phyloP scores from a whole-genome alignment of 2,113 vertebrate species.

The Dipodomys stephensi region DNA sequence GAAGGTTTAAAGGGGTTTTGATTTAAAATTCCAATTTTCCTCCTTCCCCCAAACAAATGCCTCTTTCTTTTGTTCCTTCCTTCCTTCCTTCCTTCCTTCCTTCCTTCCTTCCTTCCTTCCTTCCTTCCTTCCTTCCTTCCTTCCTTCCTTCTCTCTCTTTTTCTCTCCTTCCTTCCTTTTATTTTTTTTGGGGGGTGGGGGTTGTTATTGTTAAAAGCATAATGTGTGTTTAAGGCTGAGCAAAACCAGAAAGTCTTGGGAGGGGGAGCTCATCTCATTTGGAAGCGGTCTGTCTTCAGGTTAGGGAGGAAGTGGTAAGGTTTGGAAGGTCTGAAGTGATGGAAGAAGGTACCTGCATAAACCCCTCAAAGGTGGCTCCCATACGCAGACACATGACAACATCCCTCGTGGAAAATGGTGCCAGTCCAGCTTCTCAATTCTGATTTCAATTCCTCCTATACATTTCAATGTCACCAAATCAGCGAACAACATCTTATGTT shows the following conservation, averaged over 20 bases:
- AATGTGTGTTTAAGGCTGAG: background rate
- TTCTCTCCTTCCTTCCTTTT: no score
- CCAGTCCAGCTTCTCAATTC: no score
- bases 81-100: no score
- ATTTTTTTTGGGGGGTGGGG: background rate
- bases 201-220: background rate
- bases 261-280: background rate
- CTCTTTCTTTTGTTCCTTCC: no score
- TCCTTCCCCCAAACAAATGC: no score
- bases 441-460: background rate
- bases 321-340: background rate
- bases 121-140: no score
- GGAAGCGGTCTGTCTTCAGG: background rate
- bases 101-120: no score
- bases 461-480: constrained; percentile 5
- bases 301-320: background rate
- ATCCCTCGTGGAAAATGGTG: background rate
- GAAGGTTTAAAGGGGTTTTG: background rate
- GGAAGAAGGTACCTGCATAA: background rate
- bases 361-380: background rate
- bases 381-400: background rate
- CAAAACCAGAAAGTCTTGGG: background rate
- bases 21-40: background rate
- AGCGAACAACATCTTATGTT: background rate
- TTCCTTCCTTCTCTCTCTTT: no score